Percentiles rank a stretch among this genome's conserved stretches.
Evolutionary conservation across 2,797 vertebrate genomes (phyloP).

Genomic region (Neostethus bicornis): DNA sequence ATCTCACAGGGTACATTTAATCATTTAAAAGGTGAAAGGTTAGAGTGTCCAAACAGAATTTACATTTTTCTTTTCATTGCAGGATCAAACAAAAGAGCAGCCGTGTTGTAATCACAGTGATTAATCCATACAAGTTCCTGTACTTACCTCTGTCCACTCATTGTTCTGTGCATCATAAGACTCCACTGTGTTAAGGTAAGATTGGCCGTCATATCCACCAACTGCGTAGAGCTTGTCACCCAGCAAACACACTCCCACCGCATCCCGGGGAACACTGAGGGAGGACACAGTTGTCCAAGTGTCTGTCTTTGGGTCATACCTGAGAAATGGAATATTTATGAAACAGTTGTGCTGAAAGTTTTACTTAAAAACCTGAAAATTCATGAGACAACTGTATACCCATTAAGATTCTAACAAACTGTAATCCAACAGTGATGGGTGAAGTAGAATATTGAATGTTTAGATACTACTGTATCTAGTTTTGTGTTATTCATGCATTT

Average conservation of each 20-base stretch:
- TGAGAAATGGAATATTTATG: conserved; percentile 56
- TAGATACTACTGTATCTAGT: too few relatives aligned
- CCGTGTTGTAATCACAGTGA: neutral
- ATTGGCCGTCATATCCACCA: conserved; percentile 95
- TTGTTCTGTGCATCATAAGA: conserved; percentile 96
- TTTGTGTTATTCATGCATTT: too few relatives aligned
- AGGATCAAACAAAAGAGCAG: neutral
- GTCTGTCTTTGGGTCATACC: conserved; percentile 96
- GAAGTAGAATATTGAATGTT: neutral
- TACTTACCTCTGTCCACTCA: conserved; percentile 93
- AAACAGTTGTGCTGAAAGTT: neutral
- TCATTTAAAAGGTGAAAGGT: conserved; percentile 10
- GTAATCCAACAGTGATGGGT: too few relatives aligned
- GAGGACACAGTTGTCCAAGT: conserved; percentile 94
- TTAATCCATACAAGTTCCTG: neutral
- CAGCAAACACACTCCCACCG: conserved; percentile 91
- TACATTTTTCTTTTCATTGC: neutral
- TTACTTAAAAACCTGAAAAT: conserved; percentile 6
- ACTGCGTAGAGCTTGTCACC: conserved; percentile 93
- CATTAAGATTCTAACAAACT: too few relatives aligned
- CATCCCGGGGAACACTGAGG: conserved; percentile 90
- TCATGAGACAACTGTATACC: neutral
- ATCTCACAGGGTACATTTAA: conserved; percentile 11
- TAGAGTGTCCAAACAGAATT: neutral
- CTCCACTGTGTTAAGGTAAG: conserved; percentile 91